Evolutionary conservation across 2,888 invertebrate genomes (phyloP).

Genomic region (Chymomyza amoena): DNA sequence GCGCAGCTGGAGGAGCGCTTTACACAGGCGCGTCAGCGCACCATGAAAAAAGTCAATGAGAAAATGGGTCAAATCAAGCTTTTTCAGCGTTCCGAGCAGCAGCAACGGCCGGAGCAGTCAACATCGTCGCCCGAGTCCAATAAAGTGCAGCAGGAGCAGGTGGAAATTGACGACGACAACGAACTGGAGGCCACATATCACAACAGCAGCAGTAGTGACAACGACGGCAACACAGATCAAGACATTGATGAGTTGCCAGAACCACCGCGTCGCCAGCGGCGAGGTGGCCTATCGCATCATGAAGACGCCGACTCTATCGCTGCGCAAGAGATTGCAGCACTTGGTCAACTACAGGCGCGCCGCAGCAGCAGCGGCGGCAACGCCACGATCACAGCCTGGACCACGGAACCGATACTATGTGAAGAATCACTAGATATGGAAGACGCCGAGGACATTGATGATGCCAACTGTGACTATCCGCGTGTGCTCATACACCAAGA

Average conservation of each 20-base stretch:
- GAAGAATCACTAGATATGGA: conserved; percentile 56
- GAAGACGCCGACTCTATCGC: conserved; percentile 24
- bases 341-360: conserved; percentile 34
- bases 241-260: conserved; percentile 1
- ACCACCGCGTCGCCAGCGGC: conserved; percentile 3
- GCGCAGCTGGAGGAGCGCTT: conserved; percentile 56
- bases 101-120: neutral
- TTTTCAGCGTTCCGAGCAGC: conserved; percentile 45
- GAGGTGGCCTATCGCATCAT: conserved; percentile 20
- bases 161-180: conserved; percentile 55
- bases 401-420: conserved; percentile 66
- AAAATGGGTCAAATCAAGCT: conserved; percentile 71
- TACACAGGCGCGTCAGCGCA: conserved; percentile 54
- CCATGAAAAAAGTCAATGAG: conserved; percentile 69
- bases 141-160: conserved; percentile 38
- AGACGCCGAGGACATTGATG: conserved; percentile 28
- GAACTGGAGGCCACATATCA: conserved; percentile 57
- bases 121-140: conserved; percentile 30
- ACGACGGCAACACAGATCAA: conserved; percentile 37
- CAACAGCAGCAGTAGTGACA: conserved; percentile 43
- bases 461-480: conserved; percentile 53
- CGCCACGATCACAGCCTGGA: conserved; percentile 60
- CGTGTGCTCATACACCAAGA: conserved; percentile 76
- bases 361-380: neutral
- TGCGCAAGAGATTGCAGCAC: conserved; percentile 38